Base-by-base conservation (phyloP, 2,888 invertebrate species). In the Digitonthophagus gazella region DNA sequence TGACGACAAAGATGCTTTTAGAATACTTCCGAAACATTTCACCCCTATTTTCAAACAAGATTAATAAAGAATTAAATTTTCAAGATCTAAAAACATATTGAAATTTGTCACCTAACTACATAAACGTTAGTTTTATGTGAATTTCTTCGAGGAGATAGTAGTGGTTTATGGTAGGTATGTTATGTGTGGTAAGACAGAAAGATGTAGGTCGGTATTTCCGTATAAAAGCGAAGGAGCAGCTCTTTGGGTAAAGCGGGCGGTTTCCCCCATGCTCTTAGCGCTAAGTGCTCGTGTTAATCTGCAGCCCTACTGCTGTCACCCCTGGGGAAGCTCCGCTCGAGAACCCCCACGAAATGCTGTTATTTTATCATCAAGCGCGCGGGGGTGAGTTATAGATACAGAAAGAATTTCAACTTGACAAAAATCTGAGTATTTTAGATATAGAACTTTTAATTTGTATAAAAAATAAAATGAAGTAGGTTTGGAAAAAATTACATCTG, bases 281-380 rank as follows among this genome's bases (percentile, higher is more conserved):
- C 80, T 80, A 80, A 80, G 80, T 79, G 80, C 80, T 79, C 75
- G 78, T 78, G 79, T 79, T 78, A 78, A 79, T 78, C 79, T 78
- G 75, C 75, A 75, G 75, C 77, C 78, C 76, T 65, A 58, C 70
- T 58, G 68, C 64, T 65, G 68, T 22, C 65, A 20, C 58, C 54
- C 18, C 68, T 19, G 68, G 58, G 19, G 28, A n/a, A 11, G 28
- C 11, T 67, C 58, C 44, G 63, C 67, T 80, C 78, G 79, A 44
- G 28, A 44, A 44, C 67, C 63, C 58, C 63, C 19, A 20, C 63
- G 54, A 20, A 78, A 77, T 76, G 78, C 80, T 75, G 76, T 77
- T 76, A 76, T 76, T 76, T 73, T 75, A 68, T 68, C 28, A 44
- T 44, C 28, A 44, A 44, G 28, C 8, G 22, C 8, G 28, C 3